Evolutionary conservation across 2,888 invertebrate genomes (phyloP).

Genomic region (Cactoblastis cactorum): DNA sequence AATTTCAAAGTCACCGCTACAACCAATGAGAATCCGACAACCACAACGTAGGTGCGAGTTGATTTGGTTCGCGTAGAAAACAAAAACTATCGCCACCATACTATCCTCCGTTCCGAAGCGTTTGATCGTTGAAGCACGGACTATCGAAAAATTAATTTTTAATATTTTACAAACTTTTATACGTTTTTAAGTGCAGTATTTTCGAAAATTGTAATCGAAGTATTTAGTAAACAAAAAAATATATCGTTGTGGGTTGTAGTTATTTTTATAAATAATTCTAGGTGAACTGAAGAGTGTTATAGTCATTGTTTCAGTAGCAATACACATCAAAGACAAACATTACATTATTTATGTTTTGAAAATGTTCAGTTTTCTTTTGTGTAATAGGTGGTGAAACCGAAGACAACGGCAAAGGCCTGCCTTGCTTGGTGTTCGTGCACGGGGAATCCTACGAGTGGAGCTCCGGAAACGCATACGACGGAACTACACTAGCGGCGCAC

Average conservation of each 20-base stretch:
- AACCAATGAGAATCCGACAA: too few species aligned
- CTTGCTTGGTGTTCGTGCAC: conserved; percentile 94
- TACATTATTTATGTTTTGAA: too few species aligned
- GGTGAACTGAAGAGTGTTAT: too few species aligned
- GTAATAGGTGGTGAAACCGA: conserved; percentile 50
- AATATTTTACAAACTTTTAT: background rate
- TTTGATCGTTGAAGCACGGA: background rate
- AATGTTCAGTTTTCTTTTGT: background rate
- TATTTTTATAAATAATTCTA: too few species aligned
- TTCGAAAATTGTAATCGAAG: background rate
- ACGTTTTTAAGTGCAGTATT: background rate
- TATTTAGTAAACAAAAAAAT: too few species aligned
- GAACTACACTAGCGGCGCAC: conserved; percentile 94
- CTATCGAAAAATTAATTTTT: background rate
- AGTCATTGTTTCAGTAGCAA: too few species aligned
- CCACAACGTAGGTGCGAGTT: background rate
- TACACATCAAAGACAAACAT: too few species aligned
- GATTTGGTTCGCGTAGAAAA: background rate
- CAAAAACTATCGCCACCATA: background rate
- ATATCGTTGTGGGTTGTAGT: too few species aligned
- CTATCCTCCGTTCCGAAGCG: background rate
- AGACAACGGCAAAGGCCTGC: conserved; percentile 79
- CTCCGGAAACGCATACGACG: conserved; percentile 98
- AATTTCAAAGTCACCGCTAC: too few species aligned
- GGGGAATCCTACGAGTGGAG: conserved; percentile 98